phyloP scores from a whole-genome alignment of 2,113 vertebrate genomes.

The Daubentonia madagascariensis region DNA sequence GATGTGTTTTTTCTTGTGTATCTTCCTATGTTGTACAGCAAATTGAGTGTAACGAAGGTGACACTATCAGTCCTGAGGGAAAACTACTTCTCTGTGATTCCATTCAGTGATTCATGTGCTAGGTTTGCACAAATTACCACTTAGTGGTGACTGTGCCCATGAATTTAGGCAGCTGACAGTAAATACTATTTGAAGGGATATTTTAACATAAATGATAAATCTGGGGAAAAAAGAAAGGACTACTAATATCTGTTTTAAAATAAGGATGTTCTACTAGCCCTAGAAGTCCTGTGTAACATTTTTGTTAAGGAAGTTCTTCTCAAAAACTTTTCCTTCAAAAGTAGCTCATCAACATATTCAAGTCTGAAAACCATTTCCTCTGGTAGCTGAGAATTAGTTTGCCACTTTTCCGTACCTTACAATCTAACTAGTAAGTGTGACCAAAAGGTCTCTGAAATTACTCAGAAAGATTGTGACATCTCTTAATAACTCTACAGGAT shows the following conservation, averaged over 20 bases:
- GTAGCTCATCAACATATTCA: neutral
- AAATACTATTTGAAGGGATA: neutral
- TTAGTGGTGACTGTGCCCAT: neutral
- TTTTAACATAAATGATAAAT: neutral
- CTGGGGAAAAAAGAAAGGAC: neutral
- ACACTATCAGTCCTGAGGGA: neutral
- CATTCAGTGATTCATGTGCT: neutral
- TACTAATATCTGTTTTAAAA: neutral
- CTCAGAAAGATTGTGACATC: neutral
- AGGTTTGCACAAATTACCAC: neutral
- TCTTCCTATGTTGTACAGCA: neutral
- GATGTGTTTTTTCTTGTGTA: neutral
- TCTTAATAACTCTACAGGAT: neutral
- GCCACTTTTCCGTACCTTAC: neutral
- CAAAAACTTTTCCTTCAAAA: neutral
- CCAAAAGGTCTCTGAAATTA: slow-evolving; percentile 37
- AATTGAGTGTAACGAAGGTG: neutral
- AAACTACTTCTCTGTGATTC: neutral
- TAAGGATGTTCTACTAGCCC: no score
- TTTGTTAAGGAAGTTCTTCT: neutral
- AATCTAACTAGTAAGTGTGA: neutral
- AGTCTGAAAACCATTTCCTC: neutral
- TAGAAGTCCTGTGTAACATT: neutral
- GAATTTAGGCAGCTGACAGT: neutral
- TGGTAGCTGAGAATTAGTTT: neutral